phyloP scores from a whole-genome alignment of 2,888 invertebrate genomes.

The Trichopoda pennipes region DNA sequence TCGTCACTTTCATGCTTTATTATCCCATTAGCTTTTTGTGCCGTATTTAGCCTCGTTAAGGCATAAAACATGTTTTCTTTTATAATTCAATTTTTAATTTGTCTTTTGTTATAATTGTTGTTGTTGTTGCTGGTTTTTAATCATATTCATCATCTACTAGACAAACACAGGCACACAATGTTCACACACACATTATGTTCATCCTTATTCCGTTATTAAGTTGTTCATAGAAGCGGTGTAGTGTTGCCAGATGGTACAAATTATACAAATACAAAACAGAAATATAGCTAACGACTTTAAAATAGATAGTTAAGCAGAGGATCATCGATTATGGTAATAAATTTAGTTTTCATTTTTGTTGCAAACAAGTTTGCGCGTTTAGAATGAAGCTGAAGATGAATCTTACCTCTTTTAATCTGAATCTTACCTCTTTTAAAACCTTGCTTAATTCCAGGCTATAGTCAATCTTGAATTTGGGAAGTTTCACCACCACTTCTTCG shows the following conservation, averaged over 20 bases:
- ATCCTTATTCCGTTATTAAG: background rate
- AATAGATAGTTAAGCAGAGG: too few species aligned
- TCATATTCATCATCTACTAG: conserved; percentile 38
- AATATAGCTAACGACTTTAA: too few species aligned
- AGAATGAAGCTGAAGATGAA: too few species aligned
- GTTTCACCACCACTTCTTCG: conserved; percentile 81
- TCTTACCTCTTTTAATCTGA: too few species aligned
- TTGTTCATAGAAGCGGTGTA: background rate
- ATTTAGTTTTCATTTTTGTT: too few species aligned
- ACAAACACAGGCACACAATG: background rate
- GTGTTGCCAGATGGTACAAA: background rate
- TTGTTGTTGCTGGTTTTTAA: conserved; percentile 39
- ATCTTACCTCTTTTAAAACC: conserved; percentile 83
- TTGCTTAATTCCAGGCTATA: conserved; percentile 85
- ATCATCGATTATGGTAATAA: too few species aligned
- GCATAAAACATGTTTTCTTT: conserved; percentile 62
- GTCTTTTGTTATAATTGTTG: background rate
- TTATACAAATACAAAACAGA: too few species aligned
- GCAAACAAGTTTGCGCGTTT: too few species aligned
- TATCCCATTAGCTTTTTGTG: conserved; percentile 64
- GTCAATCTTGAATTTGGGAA: conserved; percentile 93
- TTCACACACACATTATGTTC: too few species aligned
- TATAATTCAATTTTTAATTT: conserved; percentile 46
- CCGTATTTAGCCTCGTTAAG: conserved; percentile 59
- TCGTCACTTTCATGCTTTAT: conserved; percentile 64